Evolutionary conservation across 2,888 invertebrate genomes (phyloP), one percentile per base, ranked within the genome.

Genomic region (Limenitis camilla): DNA sequence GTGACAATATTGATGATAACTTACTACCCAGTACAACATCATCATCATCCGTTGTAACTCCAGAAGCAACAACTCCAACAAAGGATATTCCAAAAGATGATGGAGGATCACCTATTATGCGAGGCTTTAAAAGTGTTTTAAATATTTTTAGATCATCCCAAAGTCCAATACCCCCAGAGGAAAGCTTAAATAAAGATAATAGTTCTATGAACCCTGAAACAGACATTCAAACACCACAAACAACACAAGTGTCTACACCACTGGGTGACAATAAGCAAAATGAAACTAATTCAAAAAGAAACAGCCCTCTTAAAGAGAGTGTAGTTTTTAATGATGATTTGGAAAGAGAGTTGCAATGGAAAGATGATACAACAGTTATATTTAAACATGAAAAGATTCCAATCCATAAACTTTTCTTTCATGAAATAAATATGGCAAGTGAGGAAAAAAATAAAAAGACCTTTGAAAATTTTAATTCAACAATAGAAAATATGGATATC

Each of bases 61-160:
- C 85, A 1, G 81, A 83, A 67, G 81, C 81, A 0, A 82, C 78
- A 35, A 83, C 85, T 29, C 86, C 86, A 8, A 81, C 81, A 2
- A 84, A 81, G 55, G 81, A 83, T 31, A 68, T 75, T 6, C 61
- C 68, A 0, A 77, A 78, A 47, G 61, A 57, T 57, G 77, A 81
- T 55, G 76, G 72, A 41, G 77, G 78, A 27, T 87, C 87, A 33
- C 85, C 87, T 0, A 87, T 87, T 28, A 74, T 87, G 72, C 64
- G 87, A 49, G 86, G 87, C 0, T 63, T 87, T 0, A 86, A 86
- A 61, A 80, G 75, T 65, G 84, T 87, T 5, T 63, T 87, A 0
- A 87, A 75, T 53, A 85, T 87, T 76, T 87, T 87, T 60, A 69
- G 83, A 32, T 69, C 85, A 27, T 85, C 86, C 3, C 83, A 86